Percentiles rank a stretch among this genome's conserved stretches.
Evolutionary conservation across 2,113 vertebrate species (phyloP).

Genomic region (Muscicapa adusta): DNA sequence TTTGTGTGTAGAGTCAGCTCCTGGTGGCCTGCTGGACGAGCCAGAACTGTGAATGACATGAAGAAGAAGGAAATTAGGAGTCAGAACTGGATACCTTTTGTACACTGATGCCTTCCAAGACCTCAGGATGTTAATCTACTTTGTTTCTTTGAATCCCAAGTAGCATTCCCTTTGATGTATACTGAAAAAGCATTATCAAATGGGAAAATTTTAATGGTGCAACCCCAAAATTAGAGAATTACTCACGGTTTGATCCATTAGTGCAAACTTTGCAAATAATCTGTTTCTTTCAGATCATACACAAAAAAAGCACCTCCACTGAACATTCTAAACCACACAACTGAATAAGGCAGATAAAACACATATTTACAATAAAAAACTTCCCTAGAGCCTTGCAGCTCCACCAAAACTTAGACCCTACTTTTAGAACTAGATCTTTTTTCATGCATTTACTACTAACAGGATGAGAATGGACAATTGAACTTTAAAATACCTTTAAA

Average conservation of each 20-base stretch:
- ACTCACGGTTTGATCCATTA: not conserved
- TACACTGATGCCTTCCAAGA: not conserved
- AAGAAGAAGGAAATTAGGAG: not conserved
- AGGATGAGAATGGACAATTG: not conserved
- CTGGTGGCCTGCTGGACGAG: slow-evolving; percentile 76
- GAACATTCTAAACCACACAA: not conserved
- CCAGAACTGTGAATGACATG: slow-evolving; percentile 66
- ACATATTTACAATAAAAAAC: not conserved
- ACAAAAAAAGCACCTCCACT: not conserved
- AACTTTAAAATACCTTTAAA: not conserved
- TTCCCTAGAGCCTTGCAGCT: not conserved
- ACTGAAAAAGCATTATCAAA: not conserved
- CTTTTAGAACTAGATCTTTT: not conserved
- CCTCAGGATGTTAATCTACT: not conserved
- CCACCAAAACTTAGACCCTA: not conserved
- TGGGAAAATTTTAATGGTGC: not conserved
- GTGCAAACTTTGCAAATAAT: not conserved
- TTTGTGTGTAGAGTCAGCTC: slow-evolving; percentile 80
- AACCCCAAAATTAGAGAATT: not conserved
- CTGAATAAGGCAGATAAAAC: not conserved
- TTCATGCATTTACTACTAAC: not conserved
- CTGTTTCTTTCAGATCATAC: not conserved
- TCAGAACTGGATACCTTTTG: not conserved
- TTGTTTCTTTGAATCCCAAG: not conserved
- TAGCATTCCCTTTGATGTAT: not conserved